Evolutionary conservation across 1,140 invertebrate genomes (phyloP).

Genomic region (Copidosoma floridanum): DNA sequence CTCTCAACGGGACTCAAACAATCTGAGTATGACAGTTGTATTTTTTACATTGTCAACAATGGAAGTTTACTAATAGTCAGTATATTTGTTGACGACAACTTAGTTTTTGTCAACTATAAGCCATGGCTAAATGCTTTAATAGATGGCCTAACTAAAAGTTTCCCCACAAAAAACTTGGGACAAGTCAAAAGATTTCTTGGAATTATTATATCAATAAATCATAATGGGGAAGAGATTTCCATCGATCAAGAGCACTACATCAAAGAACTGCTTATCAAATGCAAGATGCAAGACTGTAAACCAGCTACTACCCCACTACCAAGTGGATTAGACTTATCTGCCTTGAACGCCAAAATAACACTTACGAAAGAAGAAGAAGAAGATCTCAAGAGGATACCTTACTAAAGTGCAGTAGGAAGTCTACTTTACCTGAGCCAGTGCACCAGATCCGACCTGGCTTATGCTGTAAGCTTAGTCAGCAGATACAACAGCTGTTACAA

Average conservation of each 20-base stretch:
- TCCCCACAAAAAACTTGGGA: neutral
- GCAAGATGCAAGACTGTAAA: neutral
- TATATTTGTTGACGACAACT: conserved; percentile 3
- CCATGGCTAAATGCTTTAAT: neutral
- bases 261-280: neutral
- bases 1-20: neutral
- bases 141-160: no score
- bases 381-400: neutral
- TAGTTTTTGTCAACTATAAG: neutral
- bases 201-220: no score
- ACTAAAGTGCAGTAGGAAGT: neutral
- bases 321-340: no score
- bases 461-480: neutral
- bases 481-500: neutral
- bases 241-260: neutral
- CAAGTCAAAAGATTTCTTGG: conserved; percentile 1
- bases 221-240: no score
- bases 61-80: neutral
- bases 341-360: no score
- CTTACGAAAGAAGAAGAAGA: neutral
- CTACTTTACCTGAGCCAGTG: neutral
- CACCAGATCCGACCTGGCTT: neutral
- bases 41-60: neutral
- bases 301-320: neutral
- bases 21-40: neutral